Evolutionary conservation across 1,140 invertebrate species (phyloP).

Genomic region (Chrysomallon squamiferum): DNA sequence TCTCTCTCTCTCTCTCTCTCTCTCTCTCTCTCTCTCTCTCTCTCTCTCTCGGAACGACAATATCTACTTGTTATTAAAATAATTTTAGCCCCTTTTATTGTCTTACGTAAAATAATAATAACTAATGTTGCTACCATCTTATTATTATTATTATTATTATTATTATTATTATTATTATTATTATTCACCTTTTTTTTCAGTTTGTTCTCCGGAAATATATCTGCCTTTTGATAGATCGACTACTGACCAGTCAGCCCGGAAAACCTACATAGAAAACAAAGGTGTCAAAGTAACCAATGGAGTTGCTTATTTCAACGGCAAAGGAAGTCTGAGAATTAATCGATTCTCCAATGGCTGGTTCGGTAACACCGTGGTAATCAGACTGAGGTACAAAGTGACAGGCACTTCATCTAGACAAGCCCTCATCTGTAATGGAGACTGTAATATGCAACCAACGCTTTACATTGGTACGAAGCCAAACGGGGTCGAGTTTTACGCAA

Average conservation of each 20-base stretch:
- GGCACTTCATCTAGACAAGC: slow-evolving; percentile 5
- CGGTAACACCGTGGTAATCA: slow-evolving; percentile 12
- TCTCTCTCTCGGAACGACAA: too few relatives aligned
- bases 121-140: too few relatives aligned
- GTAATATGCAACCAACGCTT: slow-evolving; percentile 17
- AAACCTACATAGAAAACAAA: slow-evolving; percentile 18
- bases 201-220: slow-evolving; percentile 18
- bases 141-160: too few relatives aligned
- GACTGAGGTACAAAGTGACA: slow-evolving; percentile 6
- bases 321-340: slow-evolving; percentile 15
- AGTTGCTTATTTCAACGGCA: slow-evolving; percentile 27
- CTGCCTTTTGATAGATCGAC: slow-evolving; percentile 23
- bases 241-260: slow-evolving; percentile 15
- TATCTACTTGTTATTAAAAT: too few relatives aligned
- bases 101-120: too few relatives aligned
- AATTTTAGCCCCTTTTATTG: too few relatives aligned
- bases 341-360: slow-evolving; percentile 24
- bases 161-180: too few relatives aligned
- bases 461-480: slow-evolving; percentile 43
- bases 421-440: slow-evolving; percentile 29
- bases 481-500: slow-evolving; percentile 45
- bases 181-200: background rate
- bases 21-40: too few relatives aligned
- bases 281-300: slow-evolving; percentile 21
- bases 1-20: too few relatives aligned